Base-by-base conservation (phyloP, 2,888 invertebrate genomes). In the Dichetophora obliterata region DNA sequence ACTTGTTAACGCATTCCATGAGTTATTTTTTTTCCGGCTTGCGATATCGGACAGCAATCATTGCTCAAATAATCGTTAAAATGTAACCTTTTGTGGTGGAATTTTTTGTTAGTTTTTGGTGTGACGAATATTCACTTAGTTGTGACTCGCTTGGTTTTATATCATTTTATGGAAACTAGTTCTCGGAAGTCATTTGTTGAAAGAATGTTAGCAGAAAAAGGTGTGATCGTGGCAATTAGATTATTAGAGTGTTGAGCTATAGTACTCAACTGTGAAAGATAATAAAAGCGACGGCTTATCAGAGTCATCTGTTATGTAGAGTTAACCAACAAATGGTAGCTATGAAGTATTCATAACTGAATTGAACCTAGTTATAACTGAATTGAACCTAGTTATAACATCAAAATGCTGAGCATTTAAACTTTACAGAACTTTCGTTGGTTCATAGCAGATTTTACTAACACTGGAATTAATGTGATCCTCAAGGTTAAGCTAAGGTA, bases 1-100 rank as follows among this genome's bases (percentile, higher is more conserved):
- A 78, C 57, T 78, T 77, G 75, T 77, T 75, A 75, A 66, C n/a
- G 71, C 63, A 19, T 68, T 52, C 37, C 48, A 14, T 48, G 63
- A 24, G 16, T 65, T 31, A 34, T 31, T n/a, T 19, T 19, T 27
- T 34, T 69, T 22, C 14, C 31, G 31, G 57, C 19, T 61, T 54
- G 43, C 68, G 63, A 22, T 66, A 71, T 48, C 72, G 68, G 37
- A 8, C n/a, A 22, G 50, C 71, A 70, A 75, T 75, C 75, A 75
- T 66, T 71, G 57, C 71, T 75, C 71, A 71, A 75, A 66, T 59
- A 75, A 68, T 70, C 61, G 68, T 50, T 27, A 73, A 68, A 57
- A 65, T 43, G 19, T 71, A 22, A 37, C 31, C 65, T 61, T 34
- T 66, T 71, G 71, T 76, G 76, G 66, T 57, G 68, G 43, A 68